Evolutionary conservation across 1,140 invertebrate species (phyloP).

Genomic region (Camponotus floridanus): DNA sequence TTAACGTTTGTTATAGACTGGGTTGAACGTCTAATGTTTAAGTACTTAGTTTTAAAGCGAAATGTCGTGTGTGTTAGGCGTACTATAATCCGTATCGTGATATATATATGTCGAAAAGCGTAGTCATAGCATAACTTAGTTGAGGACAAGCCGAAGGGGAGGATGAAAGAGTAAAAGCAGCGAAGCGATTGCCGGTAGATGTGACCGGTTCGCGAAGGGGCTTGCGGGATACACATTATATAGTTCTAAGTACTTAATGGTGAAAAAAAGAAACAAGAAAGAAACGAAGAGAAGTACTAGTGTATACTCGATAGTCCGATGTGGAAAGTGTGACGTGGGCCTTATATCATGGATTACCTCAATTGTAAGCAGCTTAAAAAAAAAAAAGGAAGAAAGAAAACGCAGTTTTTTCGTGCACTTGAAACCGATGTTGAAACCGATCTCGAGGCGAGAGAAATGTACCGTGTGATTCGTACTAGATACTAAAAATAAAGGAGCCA

Average conservation of each 20-base stretch:
- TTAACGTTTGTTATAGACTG: slow-evolving; percentile 67
- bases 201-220: slow-evolving; percentile 35
- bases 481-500: slow-evolving; percentile 53
- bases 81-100: slow-evolving; percentile 75
- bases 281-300: slow-evolving; percentile 29
- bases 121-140: slow-evolving; percentile 61
- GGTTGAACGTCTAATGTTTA: slow-evolving; percentile 65
- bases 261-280: neutral
- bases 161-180: slow-evolving; percentile 17
- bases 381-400: neutral
- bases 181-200: slow-evolving; percentile 36
- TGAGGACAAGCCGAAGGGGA: slow-evolving; percentile 56
- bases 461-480: slow-evolving; percentile 58
- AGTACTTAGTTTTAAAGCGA: slow-evolving; percentile 67
- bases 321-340: slow-evolving; percentile 74
- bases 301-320: slow-evolving; percentile 68
- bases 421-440: slow-evolving; percentile 60
- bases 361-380: slow-evolving; percentile 75
- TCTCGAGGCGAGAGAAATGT: slow-evolving; percentile 49
- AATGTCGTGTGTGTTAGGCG: slow-evolving; percentile 63
- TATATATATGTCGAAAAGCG: slow-evolving; percentile 71
- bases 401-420: slow-evolving; percentile 66
- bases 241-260: slow-evolving; percentile 67
- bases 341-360: slow-evolving; percentile 77
- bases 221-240: slow-evolving; percentile 41